Base-by-base conservation (phyloP, 2,888 invertebrate genomes). In the Drosophila pseudotalamancana region DNA sequence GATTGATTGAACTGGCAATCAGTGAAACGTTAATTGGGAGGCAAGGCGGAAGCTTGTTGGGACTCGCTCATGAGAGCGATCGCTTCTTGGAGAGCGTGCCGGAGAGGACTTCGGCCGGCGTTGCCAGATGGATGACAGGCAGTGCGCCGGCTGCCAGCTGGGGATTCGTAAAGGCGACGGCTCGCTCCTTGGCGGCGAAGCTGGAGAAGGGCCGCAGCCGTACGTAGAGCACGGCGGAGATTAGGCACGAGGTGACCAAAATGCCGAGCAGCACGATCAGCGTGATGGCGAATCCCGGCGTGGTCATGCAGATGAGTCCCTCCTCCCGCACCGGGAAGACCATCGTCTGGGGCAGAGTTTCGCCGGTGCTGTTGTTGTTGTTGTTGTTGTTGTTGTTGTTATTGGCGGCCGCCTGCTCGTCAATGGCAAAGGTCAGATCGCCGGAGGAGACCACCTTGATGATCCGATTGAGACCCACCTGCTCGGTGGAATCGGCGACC, bases 361-460 rank as follows among this genome's bases (percentile, higher is more conserved):
- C n/a, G n/a, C n/a, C n/a, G 4, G 64, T 63, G 16, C 25, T 60
- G 59, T 92, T 92, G 91, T 60, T 43, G 11, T 94, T 93, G 4
- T 93, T 92, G 62, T 93, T 93, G 69, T 92, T 92, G 29, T 93
- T 93, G 35, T 92, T 92, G 91, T 55, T 42, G 8, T 94, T 93
- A 1, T 93, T 93, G 32, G 93, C 93, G 29, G 93, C 93, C 27
- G 93, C 92, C 75, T 89, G 91, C 66, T 96, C 96, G 75, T 96
- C 96, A 51, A 97, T 92, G 23, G 95, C 92, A 90, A 98, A 98
- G 57, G 97, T 95, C 57, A 98, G 92, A 90, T 98, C 97, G 0
- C 97, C 97, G 0, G 97, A 96, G 1, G 97, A 97, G 0, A 98
- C 97, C 0, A 98, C 98, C 69, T 97, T 94, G 73, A 97, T 97